Percentiles rank a stretch among this genome's conserved stretches.
Evolutionary conservation across 2,113 vertebrate genomes (phyloP).

Genomic region (Siniperca chuatsi): DNA sequence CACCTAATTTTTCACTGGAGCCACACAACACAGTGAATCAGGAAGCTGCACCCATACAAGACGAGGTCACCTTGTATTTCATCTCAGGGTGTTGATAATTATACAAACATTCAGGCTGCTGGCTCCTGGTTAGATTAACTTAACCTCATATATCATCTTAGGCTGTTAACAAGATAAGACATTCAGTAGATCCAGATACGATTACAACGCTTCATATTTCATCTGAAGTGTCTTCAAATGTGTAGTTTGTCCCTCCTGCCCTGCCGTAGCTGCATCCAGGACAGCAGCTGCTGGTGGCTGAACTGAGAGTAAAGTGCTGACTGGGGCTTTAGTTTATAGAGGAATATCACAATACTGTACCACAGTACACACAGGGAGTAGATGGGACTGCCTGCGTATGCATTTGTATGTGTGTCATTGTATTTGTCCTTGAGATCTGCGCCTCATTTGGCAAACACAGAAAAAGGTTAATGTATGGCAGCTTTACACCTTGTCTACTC

Average conservation of each 20-base stretch:
- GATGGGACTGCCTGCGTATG: not conserved
- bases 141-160: constrained; percentile 60
- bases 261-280: constrained; percentile 29
- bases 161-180: constrained; percentile 58
- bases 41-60: constrained; percentile 16
- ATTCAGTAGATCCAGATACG: constrained; percentile 47
- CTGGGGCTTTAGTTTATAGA: not conserved
- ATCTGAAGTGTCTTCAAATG: constrained; percentile 23
- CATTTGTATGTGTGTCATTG: constrained; percentile 3
- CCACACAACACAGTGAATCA: constrained; percentile 30
- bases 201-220: constrained; percentile 63
- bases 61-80: constrained; percentile 66
- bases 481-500: constrained; percentile 21
- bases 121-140: constrained; percentile 35
- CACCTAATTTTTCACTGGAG: constrained; percentile 54
- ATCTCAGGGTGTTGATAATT: constrained; percentile 51
- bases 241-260: constrained; percentile 18
- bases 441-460: constrained; percentile 25
- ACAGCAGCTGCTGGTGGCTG: constrained; percentile 13
- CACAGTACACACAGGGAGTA: not conserved
- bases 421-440: constrained; percentile 26
- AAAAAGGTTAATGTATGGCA: not conserved
- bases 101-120: constrained; percentile 25
- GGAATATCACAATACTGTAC: constrained; percentile 2
- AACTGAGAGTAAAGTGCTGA: constrained; percentile 39